Evolutionary conservation across 2,888 invertebrate species (phyloP), one percentile per base, ranked within the genome.

Genomic region (Nemoura dubitans): DNA sequence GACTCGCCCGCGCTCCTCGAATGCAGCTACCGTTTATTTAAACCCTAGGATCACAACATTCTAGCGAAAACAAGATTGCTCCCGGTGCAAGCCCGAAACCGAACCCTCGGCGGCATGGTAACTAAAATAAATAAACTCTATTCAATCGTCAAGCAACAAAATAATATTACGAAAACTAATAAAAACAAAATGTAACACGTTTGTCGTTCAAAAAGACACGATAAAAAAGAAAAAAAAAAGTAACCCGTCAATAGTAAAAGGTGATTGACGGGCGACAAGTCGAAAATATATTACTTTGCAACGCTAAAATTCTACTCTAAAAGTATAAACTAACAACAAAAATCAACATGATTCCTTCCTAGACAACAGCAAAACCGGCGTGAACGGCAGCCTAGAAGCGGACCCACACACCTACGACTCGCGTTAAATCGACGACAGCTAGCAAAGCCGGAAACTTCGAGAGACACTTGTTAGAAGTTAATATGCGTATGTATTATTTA

Each of bases 21-120:
- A 1, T 21, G 59, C 59, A 2, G 59, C 59, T 59, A 59, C 59
- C 14, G 59, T 1, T 59, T 59, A 59, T 59, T 59, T 59, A 59
- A 59, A 59, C 87, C 87, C 87, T 88, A 88, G 86, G 85, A 88
- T 88, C 88, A 88, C 88, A 88, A 59, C 10, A 59, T 59, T 88
- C 85, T 88, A 87, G 87, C 88, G 87, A 88, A 84, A 59, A 59
- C 59, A 59, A 81, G 59, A 21, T 59, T 21, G 59, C 59, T 59
- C 59, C 59, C 59, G 21, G 21, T 10, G 3, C 36, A 36, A 36
- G 36, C 36, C 16, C 14, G 16, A 10, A 59, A 59, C 36, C 5
- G 10, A 59, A 59, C 59, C 3, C 59, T 7, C 59, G 2, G 59
- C 59, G 59, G 59, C 59, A 21, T 59, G 16, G 59, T 59, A 59